These are phyloP conservation scores for Setophaga kirtlandii DNA, from an alignment of 2,113 vertebrate species.

Conservation along the genomic window DNA sequence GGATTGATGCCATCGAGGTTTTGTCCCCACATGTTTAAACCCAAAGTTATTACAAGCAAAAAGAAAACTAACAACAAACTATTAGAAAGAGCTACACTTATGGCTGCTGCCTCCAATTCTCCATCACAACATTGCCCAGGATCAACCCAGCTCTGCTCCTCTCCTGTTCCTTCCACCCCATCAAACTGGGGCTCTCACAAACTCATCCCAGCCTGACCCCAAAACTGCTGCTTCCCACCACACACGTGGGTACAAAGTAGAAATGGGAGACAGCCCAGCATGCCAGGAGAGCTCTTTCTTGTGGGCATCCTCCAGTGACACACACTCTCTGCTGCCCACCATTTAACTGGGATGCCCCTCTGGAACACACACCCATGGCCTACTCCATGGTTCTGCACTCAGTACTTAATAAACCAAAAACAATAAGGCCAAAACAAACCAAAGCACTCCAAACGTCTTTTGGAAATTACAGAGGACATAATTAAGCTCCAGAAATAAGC, in stretches of 20 bases:
- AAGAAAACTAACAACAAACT: slow-evolving; percentile 37
- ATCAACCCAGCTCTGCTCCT: not conserved
- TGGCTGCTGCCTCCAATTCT: not conserved
- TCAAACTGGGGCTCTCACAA: not conserved
- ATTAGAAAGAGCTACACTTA: not conserved
- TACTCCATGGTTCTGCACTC: not conserved
- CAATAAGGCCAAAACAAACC: not conserved
- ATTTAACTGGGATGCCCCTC: not conserved
- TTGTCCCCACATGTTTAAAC: not conserved
- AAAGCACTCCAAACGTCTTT: not conserved
- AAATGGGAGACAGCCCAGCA: not conserved
- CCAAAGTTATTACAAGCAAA: not conserved
- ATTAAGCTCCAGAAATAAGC: slow-evolving; percentile 25
- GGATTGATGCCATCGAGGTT: fast-evolving
- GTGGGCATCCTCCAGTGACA: slow-evolving; percentile 17
- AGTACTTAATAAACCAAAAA: slow-evolving; percentile 1
- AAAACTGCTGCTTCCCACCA: slow-evolving; percentile 9
- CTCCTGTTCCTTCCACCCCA: slow-evolving; percentile 14
- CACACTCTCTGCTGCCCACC: slow-evolving; percentile 27
- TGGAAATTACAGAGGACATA: not conserved
- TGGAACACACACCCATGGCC: slow-evolving; percentile 33
- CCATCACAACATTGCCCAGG: not conserved
- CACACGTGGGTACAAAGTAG: slow-evolving; percentile 22
- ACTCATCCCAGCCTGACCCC: not conserved
- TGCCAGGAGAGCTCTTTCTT: not conserved